phyloP scores from a whole-genome alignment of 1,140 invertebrate genomes.

The Pteromalus puparum region DNA sequence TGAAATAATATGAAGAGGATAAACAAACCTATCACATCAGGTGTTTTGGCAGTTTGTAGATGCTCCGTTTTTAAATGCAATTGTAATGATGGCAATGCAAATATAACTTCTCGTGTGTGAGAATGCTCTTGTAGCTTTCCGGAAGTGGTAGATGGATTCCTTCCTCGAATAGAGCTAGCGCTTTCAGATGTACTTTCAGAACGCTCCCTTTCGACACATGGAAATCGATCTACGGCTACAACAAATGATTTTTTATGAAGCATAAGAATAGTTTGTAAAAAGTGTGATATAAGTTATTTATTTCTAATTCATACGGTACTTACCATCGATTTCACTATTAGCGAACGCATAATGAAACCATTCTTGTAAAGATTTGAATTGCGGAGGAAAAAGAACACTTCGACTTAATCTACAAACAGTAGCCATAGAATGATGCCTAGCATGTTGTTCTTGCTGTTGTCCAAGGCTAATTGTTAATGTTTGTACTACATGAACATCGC shows the following conservation, averaged over 20 bases:
- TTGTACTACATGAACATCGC: conserved; percentile 86
- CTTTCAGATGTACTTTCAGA: conserved; percentile 71
- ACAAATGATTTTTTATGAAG: conserved; percentile 36
- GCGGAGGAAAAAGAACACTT: conserved; percentile 94
- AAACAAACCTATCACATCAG: conserved; percentile 81
- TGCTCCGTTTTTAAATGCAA: conserved; percentile 96
- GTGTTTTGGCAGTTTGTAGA: conserved; percentile 83
- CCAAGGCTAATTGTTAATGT: conserved; percentile 93
- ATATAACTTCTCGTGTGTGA: conserved; percentile 96
- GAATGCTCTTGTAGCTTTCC: conserved; percentile 86
- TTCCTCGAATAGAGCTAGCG: conserved; percentile 67
- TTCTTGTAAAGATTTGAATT: conserved; percentile 94
- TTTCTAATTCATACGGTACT: conserved; percentile 53
- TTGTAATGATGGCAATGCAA: conserved; percentile 94
- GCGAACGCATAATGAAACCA: conserved; percentile 98
- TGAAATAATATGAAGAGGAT: conserved; percentile 6
- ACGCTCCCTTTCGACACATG: conserved; percentile 86
- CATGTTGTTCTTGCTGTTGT: conserved; percentile 80
- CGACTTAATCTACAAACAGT: conserved; percentile 94
- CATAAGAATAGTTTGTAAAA: background rate
- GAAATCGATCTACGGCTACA: conserved; percentile 91
- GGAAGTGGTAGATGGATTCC: conserved; percentile 72
- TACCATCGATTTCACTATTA: conserved; percentile 94
- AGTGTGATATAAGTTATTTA: no score
- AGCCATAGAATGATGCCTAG: conserved; percentile 90